Conservation (phyloP, 2,113 vertebrate species). For the Carollia perspicillata region DNA sequence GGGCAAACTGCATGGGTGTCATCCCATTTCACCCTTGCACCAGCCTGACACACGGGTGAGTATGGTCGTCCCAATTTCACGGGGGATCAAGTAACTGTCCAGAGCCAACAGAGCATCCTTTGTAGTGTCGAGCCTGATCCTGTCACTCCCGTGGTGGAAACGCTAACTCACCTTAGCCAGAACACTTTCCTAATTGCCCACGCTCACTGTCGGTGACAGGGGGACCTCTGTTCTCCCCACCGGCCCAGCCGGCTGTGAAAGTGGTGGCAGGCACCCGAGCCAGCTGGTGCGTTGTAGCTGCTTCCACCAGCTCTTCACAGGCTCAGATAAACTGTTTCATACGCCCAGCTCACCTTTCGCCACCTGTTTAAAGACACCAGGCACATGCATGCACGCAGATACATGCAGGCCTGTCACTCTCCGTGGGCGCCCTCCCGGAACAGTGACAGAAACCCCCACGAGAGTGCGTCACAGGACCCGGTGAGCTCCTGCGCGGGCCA, state of each 20-base stretch:
- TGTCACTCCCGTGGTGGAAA: neutral
- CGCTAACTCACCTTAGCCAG: neutral
- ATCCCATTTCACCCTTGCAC: neutral
- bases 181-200: neutral
- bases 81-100: neutral
- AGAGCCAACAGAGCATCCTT: neutral
- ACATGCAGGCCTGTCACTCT: neutral
- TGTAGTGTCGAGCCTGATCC: neutral
- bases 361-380: neutral
- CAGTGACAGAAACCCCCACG: neutral
- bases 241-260: neutral
- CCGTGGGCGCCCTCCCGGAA: neutral
- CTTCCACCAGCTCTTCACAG: neutral
- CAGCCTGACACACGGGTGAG: neutral
- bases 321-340: neutral
- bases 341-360: neutral
- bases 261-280: neutral
- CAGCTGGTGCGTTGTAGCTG: neutral
- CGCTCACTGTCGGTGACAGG: neutral
- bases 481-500: neutral
- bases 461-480: neutral
- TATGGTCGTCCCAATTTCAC: neutral
- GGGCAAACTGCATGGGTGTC: rapidly evolving
- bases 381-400: rapidly evolving
- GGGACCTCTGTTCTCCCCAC: neutral